A percentile compares a stretch with the other conserved stretches of the same genome.
phyloP scores from a whole-genome alignment of 2,113 vertebrate species.

The Oryzias woworae region DNA sequence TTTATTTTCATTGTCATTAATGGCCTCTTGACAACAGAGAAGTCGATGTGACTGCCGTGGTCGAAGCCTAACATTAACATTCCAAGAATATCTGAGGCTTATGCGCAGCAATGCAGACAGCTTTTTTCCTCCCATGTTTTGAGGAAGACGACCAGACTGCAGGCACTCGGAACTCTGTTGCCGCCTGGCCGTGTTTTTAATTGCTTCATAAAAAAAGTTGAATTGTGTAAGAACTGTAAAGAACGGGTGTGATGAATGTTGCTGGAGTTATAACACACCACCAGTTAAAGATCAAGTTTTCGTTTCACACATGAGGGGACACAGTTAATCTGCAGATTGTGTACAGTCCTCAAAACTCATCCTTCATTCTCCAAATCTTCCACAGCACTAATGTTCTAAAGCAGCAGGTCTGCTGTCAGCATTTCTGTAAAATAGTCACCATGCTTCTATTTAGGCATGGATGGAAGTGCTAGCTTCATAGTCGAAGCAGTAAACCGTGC shows the following conservation, averaged over 20 bases:
- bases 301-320: slow-evolving; percentile 82
- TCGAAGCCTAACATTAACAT: slow-evolving; percentile 73
- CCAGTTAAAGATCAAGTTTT: slow-evolving; percentile 78
- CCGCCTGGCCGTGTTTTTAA: slow-evolving; percentile 54
- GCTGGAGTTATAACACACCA: slow-evolving; percentile 60
- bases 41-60: slow-evolving; percentile 41
- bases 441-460: slow-evolving; percentile 39
- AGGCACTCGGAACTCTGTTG: slow-evolving; percentile 39
- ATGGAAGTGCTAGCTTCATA: slow-evolving; percentile 16
- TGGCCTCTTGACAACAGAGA: slow-evolving; percentile 43
- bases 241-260: slow-evolving; percentile 61
- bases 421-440: slow-evolving; percentile 46
- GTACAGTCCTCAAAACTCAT: slow-evolving; percentile 58
- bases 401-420: slow-evolving; percentile 25
- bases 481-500: slow-evolving; percentile 25
- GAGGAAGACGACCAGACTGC: slow-evolving; percentile 27
- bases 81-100: slow-evolving; percentile 71
- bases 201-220: too few relatives aligned
- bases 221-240: slow-evolving; percentile 27
- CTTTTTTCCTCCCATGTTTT: slow-evolving; percentile 54
- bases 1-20: slow-evolving; percentile 55
- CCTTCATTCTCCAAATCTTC: slow-evolving; percentile 28
- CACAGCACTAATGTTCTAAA: slow-evolving; percentile 49
- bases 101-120: slow-evolving; percentile 53
- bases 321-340: slow-evolving; percentile 79